A percentile compares a stretch with the other conserved stretches of the same genome.
Evolutionary conservation across 2,797 vertebrate genomes (phyloP).

Genomic region (Gadopsis bispinosus): DNA sequence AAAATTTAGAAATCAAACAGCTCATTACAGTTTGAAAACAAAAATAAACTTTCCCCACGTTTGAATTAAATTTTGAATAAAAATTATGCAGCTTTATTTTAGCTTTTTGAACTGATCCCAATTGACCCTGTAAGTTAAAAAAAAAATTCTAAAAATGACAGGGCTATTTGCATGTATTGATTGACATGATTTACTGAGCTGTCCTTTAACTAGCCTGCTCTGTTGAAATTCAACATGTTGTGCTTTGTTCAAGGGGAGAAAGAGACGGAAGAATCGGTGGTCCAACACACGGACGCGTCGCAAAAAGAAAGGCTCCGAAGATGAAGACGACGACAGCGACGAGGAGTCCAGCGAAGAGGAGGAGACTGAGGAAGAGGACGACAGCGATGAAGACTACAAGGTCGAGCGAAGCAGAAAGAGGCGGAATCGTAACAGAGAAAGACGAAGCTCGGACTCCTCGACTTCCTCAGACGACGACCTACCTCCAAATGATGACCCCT

Average conservation of each 20-base stretch:
- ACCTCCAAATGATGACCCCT: slow-evolving; percentile 94
- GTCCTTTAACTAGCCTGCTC: neutral
- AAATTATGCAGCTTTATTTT: neutral
- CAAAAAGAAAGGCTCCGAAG: slow-evolving; percentile 90
- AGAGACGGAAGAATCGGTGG: slow-evolving; percentile 90
- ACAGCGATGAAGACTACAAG: slow-evolving; percentile 85
- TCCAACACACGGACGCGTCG: slow-evolving; percentile 90
- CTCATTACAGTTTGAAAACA: too few relatives aligned
- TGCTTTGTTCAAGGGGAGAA: slow-evolving; percentile 74
- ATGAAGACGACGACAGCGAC: slow-evolving; percentile 76
- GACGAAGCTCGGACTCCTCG: slow-evolving; percentile 82
- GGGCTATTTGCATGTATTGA: neutral
- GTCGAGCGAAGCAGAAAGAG: slow-evolving; percentile 71
- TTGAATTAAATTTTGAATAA: neutral
- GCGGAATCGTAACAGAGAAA: slow-evolving; percentile 72
- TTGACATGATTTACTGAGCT: neutral
- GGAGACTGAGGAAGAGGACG: slow-evolving; percentile 82
- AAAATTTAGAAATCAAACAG: too few relatives aligned
- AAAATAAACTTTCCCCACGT: too few relatives aligned
- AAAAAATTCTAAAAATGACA: neutral
- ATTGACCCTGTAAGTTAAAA: neutral
- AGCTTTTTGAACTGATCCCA: neutral
- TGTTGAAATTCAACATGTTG: neutral
- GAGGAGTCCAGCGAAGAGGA: slow-evolving; percentile 84
- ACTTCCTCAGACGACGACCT: slow-evolving; percentile 86